Conservation (phyloP, 2,888 invertebrate species). For the Congeria kusceri region DNA sequence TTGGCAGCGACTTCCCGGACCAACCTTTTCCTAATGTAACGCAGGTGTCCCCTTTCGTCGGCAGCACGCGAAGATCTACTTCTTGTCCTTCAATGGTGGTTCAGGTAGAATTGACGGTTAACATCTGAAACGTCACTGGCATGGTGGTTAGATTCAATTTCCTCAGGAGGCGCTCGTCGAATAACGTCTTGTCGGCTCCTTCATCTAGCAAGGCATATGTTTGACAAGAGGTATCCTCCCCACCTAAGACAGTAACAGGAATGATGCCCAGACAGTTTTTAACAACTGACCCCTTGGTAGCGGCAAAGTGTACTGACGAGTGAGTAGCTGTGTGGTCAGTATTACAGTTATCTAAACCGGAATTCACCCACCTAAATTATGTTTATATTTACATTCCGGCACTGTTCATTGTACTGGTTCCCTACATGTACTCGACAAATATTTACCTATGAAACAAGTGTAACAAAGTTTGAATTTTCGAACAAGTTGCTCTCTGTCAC, state of each 20-base stretch:
- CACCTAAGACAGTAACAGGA: slow-evolving; percentile 24
- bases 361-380: slow-evolving; percentile 19
- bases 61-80: slow-evolving; percentile 6
- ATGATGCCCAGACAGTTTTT: slow-evolving; percentile 35
- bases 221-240: slow-evolving; percentile 2
- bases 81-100: slow-evolving; percentile 11
- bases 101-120: slow-evolving; percentile 3
- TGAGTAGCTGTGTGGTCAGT: slow-evolving; percentile 2
- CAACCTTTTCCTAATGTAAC: background rate
- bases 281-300: background rate
- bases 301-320: background rate
- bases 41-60: background rate
- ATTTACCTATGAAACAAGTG: slow-evolving; percentile 44
- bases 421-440: slow-evolving; percentile 38
- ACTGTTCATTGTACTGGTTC: slow-evolving; percentile 21
- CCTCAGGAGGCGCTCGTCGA: background rate
- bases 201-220: slow-evolving; percentile 8
- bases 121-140: slow-evolving; percentile 9
- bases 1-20: slow-evolving; percentile 10
- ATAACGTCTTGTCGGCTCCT: slow-evolving; percentile 12
- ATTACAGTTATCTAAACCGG: too few species aligned
- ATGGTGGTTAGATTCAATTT: background rate
- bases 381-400: slow-evolving; percentile 30
- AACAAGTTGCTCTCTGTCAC: slow-evolving; percentile 3
- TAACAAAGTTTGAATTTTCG: slow-evolving; percentile 28